A percentile compares a stretch with the other conserved stretches of the same genome.
Evolutionary conservation across 2,888 invertebrate genomes (phyloP).

Genomic region (Listrodromus nycthemerus): DNA sequence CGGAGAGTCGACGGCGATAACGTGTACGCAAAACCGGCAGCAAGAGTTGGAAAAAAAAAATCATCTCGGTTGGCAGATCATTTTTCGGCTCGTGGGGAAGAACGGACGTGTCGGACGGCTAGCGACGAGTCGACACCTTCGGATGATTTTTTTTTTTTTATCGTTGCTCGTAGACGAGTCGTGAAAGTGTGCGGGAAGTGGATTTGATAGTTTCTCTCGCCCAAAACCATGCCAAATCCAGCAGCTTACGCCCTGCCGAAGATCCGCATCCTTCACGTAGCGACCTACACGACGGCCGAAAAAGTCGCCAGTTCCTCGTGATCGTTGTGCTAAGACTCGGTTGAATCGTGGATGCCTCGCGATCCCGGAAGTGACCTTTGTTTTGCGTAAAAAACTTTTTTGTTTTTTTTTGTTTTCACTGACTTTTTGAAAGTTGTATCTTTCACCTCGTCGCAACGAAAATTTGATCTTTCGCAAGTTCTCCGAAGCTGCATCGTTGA

Average conservation of each 20-base stretch:
- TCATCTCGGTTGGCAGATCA: too few species aligned
- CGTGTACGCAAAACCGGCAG: too few species aligned
- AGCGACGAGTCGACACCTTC: too few species aligned
- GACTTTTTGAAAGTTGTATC: too few species aligned
- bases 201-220: slow-evolving; percentile 45
- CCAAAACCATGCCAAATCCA: slow-evolving; percentile 69
- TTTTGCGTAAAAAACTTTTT: background rate
- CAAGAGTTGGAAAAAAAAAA: too few species aligned
- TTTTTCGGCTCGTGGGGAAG: background rate
- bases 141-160: background rate
- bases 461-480: too few species aligned
- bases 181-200: too few species aligned
- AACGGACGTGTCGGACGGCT: background rate
- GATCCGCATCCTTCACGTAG: slow-evolving; percentile 57
- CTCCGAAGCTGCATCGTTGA: too few species aligned
- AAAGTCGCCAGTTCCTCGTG: slow-evolving; percentile 59
- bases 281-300: slow-evolving; percentile 45
- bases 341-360: background rate
- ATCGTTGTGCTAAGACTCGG: slow-evolving; percentile 19
- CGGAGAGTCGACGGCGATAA: too few species aligned
- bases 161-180: too few species aligned
- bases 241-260: slow-evolving; percentile 68
- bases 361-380: background rate
- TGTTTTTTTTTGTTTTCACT: background rate
- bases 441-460: too few species aligned